Percentiles rank a stretch among this genome's conserved stretches.
These are phyloP conservation scores for Hyalella azteca DNA, from an alignment of 2,888 invertebrate species.

Conservation along the genomic window DNA sequence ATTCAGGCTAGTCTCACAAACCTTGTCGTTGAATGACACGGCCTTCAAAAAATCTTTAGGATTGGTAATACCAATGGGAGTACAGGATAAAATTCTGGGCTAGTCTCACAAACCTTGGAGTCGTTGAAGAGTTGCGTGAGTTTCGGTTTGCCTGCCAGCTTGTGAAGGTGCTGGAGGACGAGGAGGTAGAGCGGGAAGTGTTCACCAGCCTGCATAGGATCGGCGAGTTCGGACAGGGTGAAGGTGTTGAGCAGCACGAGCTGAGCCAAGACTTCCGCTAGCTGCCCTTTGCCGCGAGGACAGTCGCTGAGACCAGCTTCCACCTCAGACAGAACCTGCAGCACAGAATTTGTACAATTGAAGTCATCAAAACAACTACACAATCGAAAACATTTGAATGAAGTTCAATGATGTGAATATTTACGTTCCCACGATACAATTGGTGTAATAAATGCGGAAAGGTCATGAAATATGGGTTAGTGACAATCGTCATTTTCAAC, in stretches of 20 bases:
- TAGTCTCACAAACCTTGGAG: constrained; percentile 70
- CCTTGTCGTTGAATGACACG: constrained; percentile 86
- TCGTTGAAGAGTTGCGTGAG: constrained; percentile 79
- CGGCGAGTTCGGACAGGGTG: constrained; percentile 76
- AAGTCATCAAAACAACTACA: too few species aligned
- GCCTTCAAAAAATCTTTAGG: too few species aligned
- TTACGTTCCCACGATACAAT: too few species aligned
- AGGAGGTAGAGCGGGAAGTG: constrained; percentile 87
- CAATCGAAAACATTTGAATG: too few species aligned
- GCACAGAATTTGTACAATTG: not conserved
- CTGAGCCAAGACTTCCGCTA: constrained; percentile 69
- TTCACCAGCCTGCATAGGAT: constrained; percentile 78
- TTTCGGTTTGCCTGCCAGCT: constrained; percentile 75
- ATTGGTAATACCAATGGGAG: too few species aligned
- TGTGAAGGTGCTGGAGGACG: constrained; percentile 82
- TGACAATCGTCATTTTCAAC: too few species aligned
- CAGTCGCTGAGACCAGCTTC: constrained; percentile 75
- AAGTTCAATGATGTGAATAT: too few species aligned
- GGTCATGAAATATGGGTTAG: too few species aligned
- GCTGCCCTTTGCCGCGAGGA: constrained; percentile 73
- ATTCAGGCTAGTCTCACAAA: constrained; percentile 58
- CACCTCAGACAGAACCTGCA: constrained; percentile 72
- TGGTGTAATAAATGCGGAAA: too few species aligned
- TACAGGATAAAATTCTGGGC: not conserved
- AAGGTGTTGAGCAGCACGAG: constrained; percentile 66